Evolutionary conservation across 2,888 invertebrate genomes (phyloP), one percentile per base, ranked within the genome.

Genomic region (Schrankia costaestrigalis): DNA sequence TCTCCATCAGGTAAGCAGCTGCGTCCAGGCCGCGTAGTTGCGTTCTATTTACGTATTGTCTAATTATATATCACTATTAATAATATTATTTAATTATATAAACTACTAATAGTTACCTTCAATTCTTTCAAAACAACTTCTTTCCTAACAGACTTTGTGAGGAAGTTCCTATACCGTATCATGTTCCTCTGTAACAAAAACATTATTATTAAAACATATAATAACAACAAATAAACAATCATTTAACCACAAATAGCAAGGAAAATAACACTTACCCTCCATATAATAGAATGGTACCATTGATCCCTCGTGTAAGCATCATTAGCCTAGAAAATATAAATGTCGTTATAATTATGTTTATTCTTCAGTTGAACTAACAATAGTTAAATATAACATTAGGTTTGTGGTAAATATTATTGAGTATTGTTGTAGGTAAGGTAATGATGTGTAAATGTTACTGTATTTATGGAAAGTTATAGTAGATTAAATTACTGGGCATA

Each of bases 231-330:
- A 6, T 1, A 35, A 34, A 31, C 31, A 51, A 37, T 39, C 26
- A 38, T 28, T 17, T 31, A 35, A 41, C 29, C 38, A 27, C 45
- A 58, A 40, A 22, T 12, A 21, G 46, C 45, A 48, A 47, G 43
- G 41, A 26, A 26, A 26, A 22, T 11, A 23, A 24, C 34, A 57
- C 89, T 84, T 76, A 94, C 94, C 90, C 91, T 91, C 94, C 94
- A 95, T 42, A 92, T 84, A 59, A 95, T 92, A 31, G 95, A 94
- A 71, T 94, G 91, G 50, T 91, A 91, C 94, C 94, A 95, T 75
- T 95, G 94, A 86, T 95, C 94, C 70, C 95, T 85, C n/a, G 93
- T 90, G 66, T 94, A 94, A 24, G 92, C 91, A 67, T 93, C 94
- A 63, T 91, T 92, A 18, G 93, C 93, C 93, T 94, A 40, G 9